Base-by-base conservation (phyloP, 2,113 vertebrate genomes). In the Psephotus haematonotus region DNA sequence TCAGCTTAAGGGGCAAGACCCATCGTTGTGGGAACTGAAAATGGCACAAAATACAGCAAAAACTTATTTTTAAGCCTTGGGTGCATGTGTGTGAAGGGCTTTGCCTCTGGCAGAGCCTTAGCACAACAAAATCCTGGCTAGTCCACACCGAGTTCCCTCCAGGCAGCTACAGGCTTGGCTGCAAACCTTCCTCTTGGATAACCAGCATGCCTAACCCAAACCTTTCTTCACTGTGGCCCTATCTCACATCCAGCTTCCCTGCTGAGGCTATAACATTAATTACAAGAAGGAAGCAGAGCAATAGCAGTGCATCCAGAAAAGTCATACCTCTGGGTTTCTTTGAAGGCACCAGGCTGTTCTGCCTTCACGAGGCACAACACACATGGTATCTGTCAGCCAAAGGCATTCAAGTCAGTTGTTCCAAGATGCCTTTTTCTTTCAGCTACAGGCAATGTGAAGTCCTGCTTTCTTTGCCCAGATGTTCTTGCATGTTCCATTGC, bases 341-440 rank as follows among this genome's bases (percentile, higher is more conserved):
- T 67, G 69, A 91, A 96, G 77, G 57, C 64, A 90, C 7, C 7
- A 8, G 86, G 55, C 72, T 88, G 60, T 28, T 95, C 31, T 74
- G 77, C 50, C 85, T 75, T 86, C 74, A 70, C 0, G 1, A 88
- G 43, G 68, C 92, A 95, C 82, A 83, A 37, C 43, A 86, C 82
- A 28, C 53, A 25, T 13, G 28, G 12, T 82, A 79, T 27, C 59
- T 72, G 77, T 86, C 88, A 88, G 62, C 76, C 86, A 82, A 89
- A 91, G 74, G 70, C 74, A 89, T 76, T 44, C 28, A 44, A 71
- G 31, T 31, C 69, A 82, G 47, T 44, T 72, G 57, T 50, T 60
- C 91, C 91, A 91, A 94, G 62, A 71, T 70, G 83, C 37, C 62
- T 82, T 87, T 86, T 89, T 50, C 62, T 93, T 72, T 64, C 52